These are phyloP conservation scores for Parelbella ahira DNA, from an alignment of 2,888 invertebrate genomes.

Conservation along the genomic window DNA sequence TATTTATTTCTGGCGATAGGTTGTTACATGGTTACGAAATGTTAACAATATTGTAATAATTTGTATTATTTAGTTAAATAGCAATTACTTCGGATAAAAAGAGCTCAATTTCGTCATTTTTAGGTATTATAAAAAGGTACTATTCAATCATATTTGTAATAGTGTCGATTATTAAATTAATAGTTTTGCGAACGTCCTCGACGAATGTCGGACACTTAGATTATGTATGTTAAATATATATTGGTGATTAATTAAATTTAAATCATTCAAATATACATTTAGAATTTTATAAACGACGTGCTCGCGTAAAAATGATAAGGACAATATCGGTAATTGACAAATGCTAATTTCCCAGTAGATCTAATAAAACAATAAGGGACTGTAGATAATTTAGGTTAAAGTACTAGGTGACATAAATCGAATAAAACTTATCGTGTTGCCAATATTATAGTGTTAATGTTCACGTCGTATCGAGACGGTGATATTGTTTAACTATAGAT, in stretches of 20 bases:
- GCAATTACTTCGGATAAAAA: constrained; percentile 74
- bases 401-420: constrained; percentile 47
- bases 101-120: constrained; percentile 75
- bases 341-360: constrained; percentile 64
- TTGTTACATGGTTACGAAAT: constrained; percentile 44
- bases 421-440: constrained; percentile 60
- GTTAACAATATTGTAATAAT: constrained; percentile 40
- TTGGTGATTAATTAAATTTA: constrained; percentile 55
- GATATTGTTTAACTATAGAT: constrained; percentile 68
- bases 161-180: constrained; percentile 50
- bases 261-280: constrained; percentile 50
- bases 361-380: constrained; percentile 52
- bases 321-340: constrained; percentile 78
- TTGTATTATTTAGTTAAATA: constrained; percentile 50
- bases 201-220: constrained; percentile 68
- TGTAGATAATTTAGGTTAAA: constrained; percentile 68
- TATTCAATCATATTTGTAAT: constrained; percentile 58
- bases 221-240: constrained; percentile 43
- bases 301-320: constrained; percentile 78
- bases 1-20: constrained; percentile 52
- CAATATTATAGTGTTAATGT: constrained; percentile 49
- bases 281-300: constrained; percentile 76
- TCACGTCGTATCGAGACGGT: constrained; percentile 57
- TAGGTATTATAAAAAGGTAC: constrained; percentile 67
- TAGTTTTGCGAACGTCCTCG: constrained; percentile 70